These are phyloP conservation scores for Thunnus albacares DNA, from an alignment of 2,797 vertebrate species.

Conservation along the genomic window DNA sequence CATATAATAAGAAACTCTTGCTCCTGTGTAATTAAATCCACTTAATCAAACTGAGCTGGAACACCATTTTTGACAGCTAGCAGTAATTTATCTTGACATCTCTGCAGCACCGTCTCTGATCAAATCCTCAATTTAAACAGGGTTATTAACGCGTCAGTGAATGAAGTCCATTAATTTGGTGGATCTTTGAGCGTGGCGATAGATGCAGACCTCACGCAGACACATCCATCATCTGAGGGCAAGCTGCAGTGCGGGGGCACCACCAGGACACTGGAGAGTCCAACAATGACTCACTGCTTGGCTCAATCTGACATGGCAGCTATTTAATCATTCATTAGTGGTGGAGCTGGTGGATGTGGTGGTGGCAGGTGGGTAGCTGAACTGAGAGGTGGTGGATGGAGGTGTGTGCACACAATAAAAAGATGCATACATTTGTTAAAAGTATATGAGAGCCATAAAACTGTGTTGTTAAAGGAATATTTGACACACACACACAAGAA, in stretches of 20 bases:
- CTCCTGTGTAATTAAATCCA: constrained; percentile 38
- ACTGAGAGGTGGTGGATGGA: constrained; percentile 8
- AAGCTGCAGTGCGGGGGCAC: constrained; percentile 51
- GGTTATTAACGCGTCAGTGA: constrained; percentile 69
- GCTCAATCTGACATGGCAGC: constrained; percentile 71
- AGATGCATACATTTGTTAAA: constrained; percentile 16
- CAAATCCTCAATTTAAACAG: constrained; percentile 51
- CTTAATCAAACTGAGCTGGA: constrained; percentile 30
- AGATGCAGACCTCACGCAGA: constrained; percentile 53
- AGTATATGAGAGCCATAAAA: constrained; percentile 2
- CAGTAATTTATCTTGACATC: constrained; percentile 48
- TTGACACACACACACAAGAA: background rate
- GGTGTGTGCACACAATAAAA: constrained; percentile 1
- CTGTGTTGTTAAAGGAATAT: background rate
- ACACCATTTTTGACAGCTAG: background rate
- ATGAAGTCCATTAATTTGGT: constrained; percentile 70
- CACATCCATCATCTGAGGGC: constrained; percentile 76
- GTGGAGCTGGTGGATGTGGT: constrained; percentile 20
- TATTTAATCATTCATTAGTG: constrained; percentile 74
- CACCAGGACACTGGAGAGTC: constrained; percentile 58
- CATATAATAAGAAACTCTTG: constrained; percentile 6
- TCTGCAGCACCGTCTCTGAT: constrained; percentile 36
- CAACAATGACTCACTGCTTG: constrained; percentile 72
- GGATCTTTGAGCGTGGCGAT: constrained; percentile 55
- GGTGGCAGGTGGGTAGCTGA: constrained; percentile 51